These are phyloP conservation scores for Hylia prasina DNA, from an alignment of 2,113 vertebrate species.

Conservation along the genomic window DNA sequence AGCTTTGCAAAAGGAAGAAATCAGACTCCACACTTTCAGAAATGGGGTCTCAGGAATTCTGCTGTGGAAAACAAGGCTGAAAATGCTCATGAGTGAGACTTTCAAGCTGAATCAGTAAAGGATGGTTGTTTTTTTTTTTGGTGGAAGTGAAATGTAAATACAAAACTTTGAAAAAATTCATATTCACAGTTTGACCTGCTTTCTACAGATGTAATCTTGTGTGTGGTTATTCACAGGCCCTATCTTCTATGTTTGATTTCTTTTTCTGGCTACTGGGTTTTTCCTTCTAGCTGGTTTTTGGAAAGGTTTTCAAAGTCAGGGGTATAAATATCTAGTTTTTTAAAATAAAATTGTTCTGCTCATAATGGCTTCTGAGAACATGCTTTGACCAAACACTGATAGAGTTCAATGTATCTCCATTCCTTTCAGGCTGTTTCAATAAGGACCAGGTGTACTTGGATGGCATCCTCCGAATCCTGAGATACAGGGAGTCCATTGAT, in stretches of 20 bases:
- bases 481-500: slow-evolving; percentile 86
- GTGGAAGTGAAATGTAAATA: neutral
- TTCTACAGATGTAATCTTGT: neutral
- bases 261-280: neutral
- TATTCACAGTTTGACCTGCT: neutral
- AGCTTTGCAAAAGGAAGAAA: neutral
- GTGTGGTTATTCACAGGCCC: neutral
- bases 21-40: neutral
- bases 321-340: neutral
- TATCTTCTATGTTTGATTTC: neutral
- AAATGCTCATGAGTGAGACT: neutral
- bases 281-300: neutral
- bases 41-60: neutral
- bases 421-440: slow-evolving; percentile 87
- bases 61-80: neutral
- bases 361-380: neutral
- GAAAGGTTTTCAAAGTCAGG: neutral
- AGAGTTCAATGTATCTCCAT: neutral
- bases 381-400: neutral
- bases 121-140: neutral
- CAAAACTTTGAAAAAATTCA: neutral
- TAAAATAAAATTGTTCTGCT: neutral
- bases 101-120: neutral
- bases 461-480: slow-evolving; percentile 87
- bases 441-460: slow-evolving; percentile 96